A percentile compares a stretch with the other conserved stretches of the same genome.
phyloP scores from a whole-genome alignment of 92 coral and sea anemone genomes.

The Zoanthus solanderi region DNA sequence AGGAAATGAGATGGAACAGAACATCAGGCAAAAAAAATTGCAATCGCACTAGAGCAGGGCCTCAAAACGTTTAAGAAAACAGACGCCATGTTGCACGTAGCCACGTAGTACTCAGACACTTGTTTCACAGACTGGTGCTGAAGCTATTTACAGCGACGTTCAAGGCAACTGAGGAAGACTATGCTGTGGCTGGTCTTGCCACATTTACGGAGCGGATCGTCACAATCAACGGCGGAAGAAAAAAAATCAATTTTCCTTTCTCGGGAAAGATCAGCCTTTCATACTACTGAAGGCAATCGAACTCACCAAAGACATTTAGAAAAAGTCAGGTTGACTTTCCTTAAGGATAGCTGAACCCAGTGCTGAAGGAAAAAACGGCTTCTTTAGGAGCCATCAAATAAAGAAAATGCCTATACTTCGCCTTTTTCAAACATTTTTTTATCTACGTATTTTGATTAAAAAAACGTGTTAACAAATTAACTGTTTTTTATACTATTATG shows the following conservation, averaged over 20 bases:
- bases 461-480: neutral
- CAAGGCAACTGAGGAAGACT: constrained; percentile 6
- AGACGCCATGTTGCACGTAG: neutral
- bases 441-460: neutral
- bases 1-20: constrained; percentile 24
- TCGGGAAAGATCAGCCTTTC: neutral
- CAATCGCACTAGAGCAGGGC: neutral
- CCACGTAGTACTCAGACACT: neutral
- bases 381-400: neutral
- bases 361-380: neutral
- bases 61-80: neutral
- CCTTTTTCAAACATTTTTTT: neutral
- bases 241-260: constrained; percentile 8
- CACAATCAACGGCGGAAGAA: neutral
- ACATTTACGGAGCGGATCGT: neutral
- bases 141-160: neutral
- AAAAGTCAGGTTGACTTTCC: neutral
- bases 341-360: neutral
- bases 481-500: neutral
- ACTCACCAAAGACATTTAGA: neutral
- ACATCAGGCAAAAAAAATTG: constrained; percentile 15
- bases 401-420: neutral
- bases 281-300: neutral
- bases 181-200: constrained; percentile 1
- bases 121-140: neutral